Evolutionary conservation across 1,140 invertebrate species (phyloP), one percentile per base, ranked within the genome.

Genomic region (Steinernema khuongi): DNA sequence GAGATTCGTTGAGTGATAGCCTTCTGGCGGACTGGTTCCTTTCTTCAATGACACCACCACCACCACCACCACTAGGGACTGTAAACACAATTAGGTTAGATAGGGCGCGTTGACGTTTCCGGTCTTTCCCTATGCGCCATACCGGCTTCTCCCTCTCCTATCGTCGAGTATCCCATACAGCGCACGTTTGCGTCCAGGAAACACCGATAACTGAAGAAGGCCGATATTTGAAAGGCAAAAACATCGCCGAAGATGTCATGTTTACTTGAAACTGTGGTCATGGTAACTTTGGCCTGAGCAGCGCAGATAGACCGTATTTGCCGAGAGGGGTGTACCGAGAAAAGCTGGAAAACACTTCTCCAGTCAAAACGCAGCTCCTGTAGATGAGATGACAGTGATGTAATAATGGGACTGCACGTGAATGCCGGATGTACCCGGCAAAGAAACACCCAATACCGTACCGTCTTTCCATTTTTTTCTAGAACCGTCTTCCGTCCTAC

Each of bases 1-100:
- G 50, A 60, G 50, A 60, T 60, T 60, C 50, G 50, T 60, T 60
- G 50, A 60, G 50, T 60, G 50, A 60, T 60, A 60, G 50, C 50
- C 50, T 60, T 60, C 50, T 60, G 50, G 22, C 7, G 50, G 50
- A 60, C 50, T 60, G 50, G 50, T 60, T 60, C 26, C 50, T 60
- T 60, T 60, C 50, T 60, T 22, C 19, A 14, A 4, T 26, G 50
- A n/a, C n/a, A n/a, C n/a, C n/a, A n/a, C n/a, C n/a, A n/a, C n/a
- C n/a, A n/a, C n/a, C n/a, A n/a, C n/a, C n/a, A n/a, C n/a, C n/a
- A n/a, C n/a, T n/a, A n/a, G n/a, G n/a, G n/a, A 60, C 50, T 60
- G 50, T 60, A 60, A 60, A 60, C 50, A 60, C 50, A 60, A 60
- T 60, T 60, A 60, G 50, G 50, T 60, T 60, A 60, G 22, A 11